Conservation (phyloP, 1,140 invertebrate species). For the Formica exsecta region DNA sequence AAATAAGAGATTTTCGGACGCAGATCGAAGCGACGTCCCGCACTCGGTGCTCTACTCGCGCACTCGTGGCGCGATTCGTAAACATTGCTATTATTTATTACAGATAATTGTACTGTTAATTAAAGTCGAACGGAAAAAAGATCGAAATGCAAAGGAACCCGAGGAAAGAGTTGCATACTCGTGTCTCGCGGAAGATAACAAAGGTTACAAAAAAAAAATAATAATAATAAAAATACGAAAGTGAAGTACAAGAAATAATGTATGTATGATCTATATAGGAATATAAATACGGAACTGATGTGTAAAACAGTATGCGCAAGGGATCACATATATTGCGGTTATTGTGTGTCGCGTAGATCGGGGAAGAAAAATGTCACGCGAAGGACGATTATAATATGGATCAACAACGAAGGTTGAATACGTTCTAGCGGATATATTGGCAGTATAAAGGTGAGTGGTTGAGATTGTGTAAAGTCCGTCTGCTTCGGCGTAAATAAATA, state of each 20-base stretch:
- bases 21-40: slow-evolving; percentile 42
- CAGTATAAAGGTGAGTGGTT: slow-evolving; percentile 80
- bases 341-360: slow-evolving; percentile 31
- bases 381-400: slow-evolving; percentile 55
- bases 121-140: slow-evolving; percentile 62
- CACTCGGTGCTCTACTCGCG: slow-evolving; percentile 42
- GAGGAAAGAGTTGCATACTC: slow-evolving; percentile 42
- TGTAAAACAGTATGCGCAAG: slow-evolving; percentile 54
- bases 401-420: slow-evolving; percentile 73
- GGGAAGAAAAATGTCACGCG: slow-evolving; percentile 67
- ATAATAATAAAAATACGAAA: slow-evolving; percentile 13
- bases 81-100: slow-evolving; percentile 73
- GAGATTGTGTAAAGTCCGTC: slow-evolving; percentile 78
- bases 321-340: slow-evolving; percentile 71
- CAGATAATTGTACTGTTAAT: slow-evolving; percentile 76
- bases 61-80: slow-evolving; percentile 50
- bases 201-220: slow-evolving; percentile 15
- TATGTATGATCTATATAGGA: slow-evolving; percentile 20
- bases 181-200: slow-evolving; percentile 18
- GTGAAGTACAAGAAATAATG: slow-evolving; percentile 9
- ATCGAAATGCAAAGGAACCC: slow-evolving; percentile 67
- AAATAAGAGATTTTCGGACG: slow-evolving; percentile 4
- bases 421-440: slow-evolving; percentile 78
- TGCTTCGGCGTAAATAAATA: slow-evolving; percentile 84
- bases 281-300: slow-evolving; percentile 61